A percentile compares a stretch with the other conserved stretches of the same genome.
phyloP scores from a whole-genome alignment of 35 echinoderm and acorn worm genomes.

The Acanthaster planci region DNA sequence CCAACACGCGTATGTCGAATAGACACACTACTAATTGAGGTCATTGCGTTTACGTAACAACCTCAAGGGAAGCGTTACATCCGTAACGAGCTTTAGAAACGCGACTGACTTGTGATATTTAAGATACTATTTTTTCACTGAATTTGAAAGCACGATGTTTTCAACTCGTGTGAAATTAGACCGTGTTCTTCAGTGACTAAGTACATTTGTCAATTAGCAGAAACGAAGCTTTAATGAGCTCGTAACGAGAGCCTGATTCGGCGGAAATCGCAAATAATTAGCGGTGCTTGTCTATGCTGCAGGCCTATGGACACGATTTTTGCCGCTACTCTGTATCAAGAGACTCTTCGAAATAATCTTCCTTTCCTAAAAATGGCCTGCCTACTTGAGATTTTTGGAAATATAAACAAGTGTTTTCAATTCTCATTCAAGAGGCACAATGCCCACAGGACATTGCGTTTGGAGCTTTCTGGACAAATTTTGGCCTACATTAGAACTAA shows the following conservation, averaged over 20 bases:
- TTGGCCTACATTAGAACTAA: too few species aligned
- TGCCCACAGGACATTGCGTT: too few species aligned
- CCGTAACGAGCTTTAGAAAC: background rate
- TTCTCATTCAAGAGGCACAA: too few species aligned
- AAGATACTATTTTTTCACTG: background rate
- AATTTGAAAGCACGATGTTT: background rate
- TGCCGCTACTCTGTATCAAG: too few species aligned
- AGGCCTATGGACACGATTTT: too few species aligned
- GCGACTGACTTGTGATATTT: background rate
- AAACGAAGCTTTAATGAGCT: background rate
- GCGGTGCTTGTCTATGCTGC: too few species aligned
- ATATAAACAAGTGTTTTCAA: too few species aligned
- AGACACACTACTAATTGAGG: background rate
- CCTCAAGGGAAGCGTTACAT: background rate
- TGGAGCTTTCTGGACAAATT: too few species aligned
- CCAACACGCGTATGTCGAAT: background rate
- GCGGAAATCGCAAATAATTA: background rate
- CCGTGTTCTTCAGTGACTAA: background rate
- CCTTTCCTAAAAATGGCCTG: too few species aligned
- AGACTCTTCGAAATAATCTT: too few species aligned
- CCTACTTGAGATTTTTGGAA: too few species aligned
- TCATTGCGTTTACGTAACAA: conserved; percentile 7
- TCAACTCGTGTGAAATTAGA: background rate
- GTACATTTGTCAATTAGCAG: too few species aligned
- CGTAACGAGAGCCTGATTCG: background rate